phyloP scores from a whole-genome alignment of 2,113 vertebrate species.

The Clupea harengus region DNA sequence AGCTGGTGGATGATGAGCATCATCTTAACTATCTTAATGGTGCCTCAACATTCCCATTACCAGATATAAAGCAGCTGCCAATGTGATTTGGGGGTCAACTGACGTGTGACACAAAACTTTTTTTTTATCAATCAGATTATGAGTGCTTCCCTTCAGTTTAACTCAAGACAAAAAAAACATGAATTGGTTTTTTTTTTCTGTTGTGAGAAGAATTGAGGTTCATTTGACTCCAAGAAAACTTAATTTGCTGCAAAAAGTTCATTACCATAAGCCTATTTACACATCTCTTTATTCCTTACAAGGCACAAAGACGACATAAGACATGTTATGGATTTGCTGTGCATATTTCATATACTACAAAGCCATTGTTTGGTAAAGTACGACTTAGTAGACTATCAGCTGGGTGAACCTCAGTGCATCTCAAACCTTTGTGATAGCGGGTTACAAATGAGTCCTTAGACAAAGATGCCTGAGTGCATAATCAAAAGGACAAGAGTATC shows the following conservation, averaged over 20 bases:
- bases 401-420: background rate
- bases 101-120: background rate
- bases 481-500: conserved; percentile 20
- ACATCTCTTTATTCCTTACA: conserved; percentile 16
- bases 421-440: background rate
- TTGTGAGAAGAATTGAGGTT: background rate
- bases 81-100: background rate
- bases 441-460: background rate
- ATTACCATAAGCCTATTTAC: conserved; percentile 28
- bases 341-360: conserved; percentile 19
- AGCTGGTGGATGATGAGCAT: background rate
- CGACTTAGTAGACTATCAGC: background rate
- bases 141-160: background rate
- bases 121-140: background rate
- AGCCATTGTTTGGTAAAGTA: conserved; percentile 8
- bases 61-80: background rate
- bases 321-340: background rate
- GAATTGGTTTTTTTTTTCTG: background rate
- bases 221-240: conserved; percentile 22
- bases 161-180: background rate
- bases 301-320: conserved; percentile 19
- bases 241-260: conserved; percentile 18
- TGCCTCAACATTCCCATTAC: background rate
- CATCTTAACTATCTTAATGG: background rate
- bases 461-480: conserved; percentile 10